Base-by-base conservation (phyloP, 2,113 vertebrate species). In the Microtus oregoni region DNA sequence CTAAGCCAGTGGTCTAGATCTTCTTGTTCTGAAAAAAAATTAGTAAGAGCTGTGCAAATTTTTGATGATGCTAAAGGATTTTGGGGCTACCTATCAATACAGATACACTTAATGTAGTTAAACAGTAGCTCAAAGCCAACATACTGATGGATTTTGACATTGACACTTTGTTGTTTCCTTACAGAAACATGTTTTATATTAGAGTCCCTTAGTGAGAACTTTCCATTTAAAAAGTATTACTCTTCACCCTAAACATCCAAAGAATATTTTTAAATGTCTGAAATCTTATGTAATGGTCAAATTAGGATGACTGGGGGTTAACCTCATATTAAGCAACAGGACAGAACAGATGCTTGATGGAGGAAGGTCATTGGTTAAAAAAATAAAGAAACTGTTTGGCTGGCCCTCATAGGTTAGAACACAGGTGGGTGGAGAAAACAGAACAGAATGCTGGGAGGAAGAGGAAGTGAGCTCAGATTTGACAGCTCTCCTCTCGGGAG, bases 1-100 rank as follows among this genome's bases (percentile, higher is more conserved):
- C 10, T 72, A 67, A 94, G 26, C 26, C 82, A 76, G 50, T 72
- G 44, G 13, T 55, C 50, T 91, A 92, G 75, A 35, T 90, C 14
- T 87, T 94, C 47, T 95, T 14, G 3, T 7, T 17, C 41, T 81
- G 78, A 44, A 55, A 65, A 65, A 90, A 96, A 94, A 68, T 77
- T 38, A 44, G 11, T 41, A 75, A 96, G 55, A 35, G 26, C 12
- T 38, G 7, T 32, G 32, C 17, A 81, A 50, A 86, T 81, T 87
- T 87, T 93, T 87, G 26, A 9, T 79, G 20, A 22, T 47, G 1
- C 47, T 91, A 28, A 52, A 79, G 44, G 35, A 26, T 32, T 47
- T 17, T 77, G 24, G 24, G 9, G 3, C n/a, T 77, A 58, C 30
- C 89, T 89, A 75, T 6, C 92, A 85, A 77, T 67, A 1, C 73